phyloP scores from a whole-genome alignment of 2,113 vertebrate genomes.

The Prunella fulvescens region DNA sequence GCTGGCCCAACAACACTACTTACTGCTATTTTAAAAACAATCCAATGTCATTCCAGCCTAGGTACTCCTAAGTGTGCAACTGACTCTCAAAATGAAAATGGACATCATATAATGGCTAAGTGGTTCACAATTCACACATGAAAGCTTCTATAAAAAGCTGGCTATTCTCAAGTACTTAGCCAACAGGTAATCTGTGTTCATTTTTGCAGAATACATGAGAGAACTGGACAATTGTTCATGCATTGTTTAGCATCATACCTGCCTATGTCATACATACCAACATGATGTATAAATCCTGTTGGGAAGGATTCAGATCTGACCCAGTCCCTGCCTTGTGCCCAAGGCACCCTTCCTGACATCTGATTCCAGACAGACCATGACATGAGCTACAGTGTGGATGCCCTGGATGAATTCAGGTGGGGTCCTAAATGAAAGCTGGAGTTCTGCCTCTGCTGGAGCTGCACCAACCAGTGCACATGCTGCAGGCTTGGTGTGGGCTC shows the following conservation, averaged over 20 bases:
- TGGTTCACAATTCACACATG: neutral
- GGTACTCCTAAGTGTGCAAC: neutral
- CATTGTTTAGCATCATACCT: neutral
- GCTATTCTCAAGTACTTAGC: neutral
- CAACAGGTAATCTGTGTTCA: neutral
- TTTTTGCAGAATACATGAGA: neutral
- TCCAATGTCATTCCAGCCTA: neutral
- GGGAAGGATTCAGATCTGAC: neutral
- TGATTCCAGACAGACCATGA: neutral
- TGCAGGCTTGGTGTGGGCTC: neutral
- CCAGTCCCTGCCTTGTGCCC: neutral
- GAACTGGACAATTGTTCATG: neutral
- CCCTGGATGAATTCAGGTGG: neutral
- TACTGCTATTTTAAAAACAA: neutral
- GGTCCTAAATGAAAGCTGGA: neutral
- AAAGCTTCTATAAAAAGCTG: neutral
- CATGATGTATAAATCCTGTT: neutral
- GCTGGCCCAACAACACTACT: neutral
- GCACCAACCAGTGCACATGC: fast-evolving
- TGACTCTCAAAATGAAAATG: neutral
- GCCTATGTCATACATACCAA: neutral
- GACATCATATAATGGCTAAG: neutral
- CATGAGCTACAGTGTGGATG: neutral
- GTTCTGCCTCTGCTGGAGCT: neutral
- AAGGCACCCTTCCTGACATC: neutral